phyloP scores from a whole-genome alignment of 1,140 invertebrate genomes.

The Leptonema lineaticorne region DNA sequence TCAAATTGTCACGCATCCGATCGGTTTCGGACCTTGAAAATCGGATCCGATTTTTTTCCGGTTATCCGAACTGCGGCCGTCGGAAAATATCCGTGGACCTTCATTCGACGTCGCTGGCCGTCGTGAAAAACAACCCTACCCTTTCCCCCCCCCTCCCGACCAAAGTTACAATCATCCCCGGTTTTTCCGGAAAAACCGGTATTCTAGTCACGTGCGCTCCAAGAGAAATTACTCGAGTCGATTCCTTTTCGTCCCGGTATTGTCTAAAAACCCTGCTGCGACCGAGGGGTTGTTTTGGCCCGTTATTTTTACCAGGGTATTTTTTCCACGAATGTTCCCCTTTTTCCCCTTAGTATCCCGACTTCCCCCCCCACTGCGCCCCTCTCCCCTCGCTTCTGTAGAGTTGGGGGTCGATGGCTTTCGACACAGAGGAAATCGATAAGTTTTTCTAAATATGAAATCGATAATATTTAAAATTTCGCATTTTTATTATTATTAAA shows the following conservation, averaged over 20 bases:
- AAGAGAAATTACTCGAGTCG: conserved; percentile 41
- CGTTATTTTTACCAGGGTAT: neutral
- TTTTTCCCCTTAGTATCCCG: too few relatives aligned
- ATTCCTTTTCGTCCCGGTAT: conserved; percentile 35
- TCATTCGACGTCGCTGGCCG: neutral
- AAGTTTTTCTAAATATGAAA: too few relatives aligned
- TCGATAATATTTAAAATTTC: too few relatives aligned
- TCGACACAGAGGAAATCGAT: too few relatives aligned
- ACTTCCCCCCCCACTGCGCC: too few relatives aligned
- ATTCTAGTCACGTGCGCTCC: conserved; percentile 40
- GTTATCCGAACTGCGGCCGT: neutral
- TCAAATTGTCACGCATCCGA: too few relatives aligned
- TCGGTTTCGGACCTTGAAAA: neutral
- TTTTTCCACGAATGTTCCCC: neutral
- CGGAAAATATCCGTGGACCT: neutral
- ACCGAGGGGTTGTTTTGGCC: conserved; percentile 13
- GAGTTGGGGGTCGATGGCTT: too few relatives aligned
- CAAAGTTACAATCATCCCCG: conserved; percentile 20
- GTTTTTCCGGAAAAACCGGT: conserved; percentile 20
- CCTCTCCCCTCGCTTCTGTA: too few relatives aligned
- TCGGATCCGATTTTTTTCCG: conserved; percentile 4
- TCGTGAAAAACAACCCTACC: neutral
- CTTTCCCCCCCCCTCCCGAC: neutral
- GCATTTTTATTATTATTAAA: too few relatives aligned
- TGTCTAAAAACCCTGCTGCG: conserved; percentile 14